Evolutionary conservation across 2,888 invertebrate genomes (phyloP).

Genomic region (Zeuzera pyrina): DNA sequence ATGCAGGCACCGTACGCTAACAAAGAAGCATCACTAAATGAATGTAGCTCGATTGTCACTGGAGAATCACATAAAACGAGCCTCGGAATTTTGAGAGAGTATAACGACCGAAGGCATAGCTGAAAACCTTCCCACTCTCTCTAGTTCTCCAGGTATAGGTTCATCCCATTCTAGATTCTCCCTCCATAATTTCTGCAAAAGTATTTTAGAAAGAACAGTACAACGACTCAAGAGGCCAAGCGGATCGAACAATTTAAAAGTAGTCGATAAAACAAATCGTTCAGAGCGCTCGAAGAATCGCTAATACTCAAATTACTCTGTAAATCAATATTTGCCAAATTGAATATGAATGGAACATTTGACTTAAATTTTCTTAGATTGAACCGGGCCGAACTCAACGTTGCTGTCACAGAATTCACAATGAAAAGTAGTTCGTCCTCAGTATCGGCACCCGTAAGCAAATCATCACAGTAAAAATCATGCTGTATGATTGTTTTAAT

Average conservation of each 20-base stretch:
- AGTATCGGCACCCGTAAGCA: constrained; percentile 12
- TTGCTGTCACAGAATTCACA: constrained; percentile 5
- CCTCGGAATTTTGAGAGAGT: constrained; percentile 15
- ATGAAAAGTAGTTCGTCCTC: constrained; percentile 7
- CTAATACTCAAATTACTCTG: constrained; percentile 15
- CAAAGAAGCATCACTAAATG: constrained; percentile 22
- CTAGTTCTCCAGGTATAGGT: constrained; percentile 13
- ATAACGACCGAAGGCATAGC: constrained; percentile 6
- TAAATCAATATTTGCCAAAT: too few species aligned
- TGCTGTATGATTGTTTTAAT: constrained; percentile 12
- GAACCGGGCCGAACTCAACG: constrained; percentile 9
- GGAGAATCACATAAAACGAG: constrained; percentile 14
- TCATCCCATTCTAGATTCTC: constrained; percentile 19
- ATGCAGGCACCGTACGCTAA: constrained; percentile 21
- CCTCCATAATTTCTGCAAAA: constrained; percentile 17
- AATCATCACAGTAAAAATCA: constrained; percentile 14
- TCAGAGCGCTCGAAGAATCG: constrained; percentile 18
- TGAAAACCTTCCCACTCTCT: constrained; percentile 15
- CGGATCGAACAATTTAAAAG: constrained; percentile 14
- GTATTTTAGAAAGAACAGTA: constrained; percentile 11
- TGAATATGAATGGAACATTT: constrained; percentile 7
- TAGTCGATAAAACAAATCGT: constrained; percentile 14
- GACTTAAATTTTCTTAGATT: constrained; percentile 14
- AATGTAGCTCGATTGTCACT: constrained; percentile 17
- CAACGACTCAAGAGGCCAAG: constrained; percentile 7